A percentile compares a stretch with the other conserved stretches of the same genome.
phyloP scores from a whole-genome alignment of 2,113 vertebrate genomes.

The Oncorhynchus nerka region DNA sequence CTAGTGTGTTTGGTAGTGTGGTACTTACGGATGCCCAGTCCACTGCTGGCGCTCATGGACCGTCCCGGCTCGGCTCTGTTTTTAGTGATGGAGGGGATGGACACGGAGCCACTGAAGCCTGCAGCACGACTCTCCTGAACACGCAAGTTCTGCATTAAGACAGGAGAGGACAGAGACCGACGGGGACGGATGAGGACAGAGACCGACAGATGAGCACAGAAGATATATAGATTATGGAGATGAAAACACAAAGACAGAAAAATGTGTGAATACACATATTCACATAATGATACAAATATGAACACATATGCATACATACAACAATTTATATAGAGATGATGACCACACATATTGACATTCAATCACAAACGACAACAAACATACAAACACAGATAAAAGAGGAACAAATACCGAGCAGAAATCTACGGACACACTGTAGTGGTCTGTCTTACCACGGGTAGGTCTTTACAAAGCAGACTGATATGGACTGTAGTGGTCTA shows the following conservation, averaged over 20 bases:
- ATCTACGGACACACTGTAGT: too few species aligned
- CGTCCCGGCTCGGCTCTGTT: slow-evolving; percentile 90
- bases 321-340: neutral
- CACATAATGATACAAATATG: neutral
- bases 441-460: too few species aligned
- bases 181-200: neutral
- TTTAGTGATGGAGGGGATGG: slow-evolving; percentile 94
- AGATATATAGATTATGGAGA: slow-evolving; percentile 6
- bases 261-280: neutral
- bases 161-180: slow-evolving; percentile 19
- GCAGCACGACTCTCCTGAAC: slow-evolving; percentile 89
- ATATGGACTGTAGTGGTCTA: too few species aligned
- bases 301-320: slow-evolving; percentile 1
- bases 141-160: slow-evolving; percentile 83
- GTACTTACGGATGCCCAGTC: slow-evolving; percentile 90
- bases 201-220: neutral
- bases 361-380: neutral
- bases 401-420: neutral
- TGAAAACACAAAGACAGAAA: neutral
- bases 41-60: slow-evolving; percentile 97
- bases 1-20: neutral
- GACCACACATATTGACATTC: neutral
- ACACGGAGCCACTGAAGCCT: slow-evolving; percentile 95
- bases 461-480: too few species aligned
- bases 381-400: neutral